Evolutionary conservation across 2,888 invertebrate species (phyloP).

Genomic region (Cephus pulcher): DNA sequence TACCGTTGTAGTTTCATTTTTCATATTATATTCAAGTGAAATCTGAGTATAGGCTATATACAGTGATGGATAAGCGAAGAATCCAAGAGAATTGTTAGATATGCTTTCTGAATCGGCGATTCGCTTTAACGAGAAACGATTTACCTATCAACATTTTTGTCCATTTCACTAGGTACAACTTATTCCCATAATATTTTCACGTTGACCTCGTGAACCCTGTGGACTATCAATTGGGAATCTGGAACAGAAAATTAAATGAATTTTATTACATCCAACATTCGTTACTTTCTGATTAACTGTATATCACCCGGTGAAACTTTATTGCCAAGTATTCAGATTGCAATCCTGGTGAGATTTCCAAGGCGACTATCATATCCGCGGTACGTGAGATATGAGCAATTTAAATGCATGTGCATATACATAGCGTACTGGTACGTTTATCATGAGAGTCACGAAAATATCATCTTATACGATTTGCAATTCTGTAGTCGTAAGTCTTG

Average conservation of each 20-base stretch:
- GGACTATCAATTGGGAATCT: neutral
- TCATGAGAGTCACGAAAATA: neutral
- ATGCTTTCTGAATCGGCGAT: neutral
- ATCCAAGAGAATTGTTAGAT: neutral
- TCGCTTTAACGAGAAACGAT: neutral
- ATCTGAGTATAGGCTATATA: neutral
- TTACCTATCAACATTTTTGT: neutral
- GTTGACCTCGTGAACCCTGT: neutral
- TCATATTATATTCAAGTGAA: neutral
- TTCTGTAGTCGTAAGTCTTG: neutral
- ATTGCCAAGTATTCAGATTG: neutral
- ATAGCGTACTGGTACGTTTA: neutral
- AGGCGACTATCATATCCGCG: neutral
- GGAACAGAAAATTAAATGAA: neutral
- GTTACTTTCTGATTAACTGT: neutral
- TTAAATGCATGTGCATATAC: neutral
- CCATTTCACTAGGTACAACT: neutral
- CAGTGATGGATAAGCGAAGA: neutral
- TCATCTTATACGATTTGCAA: neutral
- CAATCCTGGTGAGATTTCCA: neutral
- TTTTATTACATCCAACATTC: neutral
- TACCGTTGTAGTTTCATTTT: neutral
- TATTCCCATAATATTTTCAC: neutral
- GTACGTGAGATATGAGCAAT: neutral
- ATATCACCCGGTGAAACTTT: neutral